Evolutionary conservation across 2,888 invertebrate genomes (phyloP), one percentile per base, ranked within the genome.

Genomic region (Epinotia nisella): DNA sequence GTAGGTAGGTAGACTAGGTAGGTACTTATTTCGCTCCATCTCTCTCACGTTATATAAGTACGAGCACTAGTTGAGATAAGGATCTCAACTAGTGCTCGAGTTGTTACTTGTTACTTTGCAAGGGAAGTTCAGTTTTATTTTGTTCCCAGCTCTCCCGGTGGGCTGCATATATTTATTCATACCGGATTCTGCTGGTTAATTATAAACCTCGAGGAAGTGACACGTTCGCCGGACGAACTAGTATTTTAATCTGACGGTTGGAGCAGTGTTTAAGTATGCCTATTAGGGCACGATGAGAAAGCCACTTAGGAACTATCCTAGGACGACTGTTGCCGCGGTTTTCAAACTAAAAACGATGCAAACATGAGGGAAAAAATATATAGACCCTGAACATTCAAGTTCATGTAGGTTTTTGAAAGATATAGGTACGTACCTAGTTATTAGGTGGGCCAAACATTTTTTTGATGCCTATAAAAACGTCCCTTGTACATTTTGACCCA

Each of bases 161-260:
- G 71, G 21, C 71, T 58, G 9, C 11, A 19, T 45, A 56, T 70
- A 66, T 66, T 71, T 64, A 49, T 65, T 66, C 59, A 60, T 71
- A 71, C 66, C 71, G 59, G 71, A 71, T 71, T 55, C 61, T 70
- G 35, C 35, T 9, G 53, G 71, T 53, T 71, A 66, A 71, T 71
- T 71, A 71, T 71, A 71, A n/a, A 60, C 66, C 71, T 64, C 66
- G 53, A 67, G 71, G 71, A 71, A 71, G 71, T 67, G 66, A 71
- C 71, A 70, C 70, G 66, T 71, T 45, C 58, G 65, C 35, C 29
- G 19, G 55, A 29, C 71, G 60, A 60, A 60, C 66, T 35, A 60
- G 66, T 39, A 55, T 64, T 59, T 70, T 67, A 66, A 71, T 71
- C 66, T 53, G 19, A 51, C 41, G 35, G 61, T 21, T 70, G 55